phyloP scores from a whole-genome alignment of 2,797 vertebrate genomes.

The Dromococcyx pavoninus region DNA sequence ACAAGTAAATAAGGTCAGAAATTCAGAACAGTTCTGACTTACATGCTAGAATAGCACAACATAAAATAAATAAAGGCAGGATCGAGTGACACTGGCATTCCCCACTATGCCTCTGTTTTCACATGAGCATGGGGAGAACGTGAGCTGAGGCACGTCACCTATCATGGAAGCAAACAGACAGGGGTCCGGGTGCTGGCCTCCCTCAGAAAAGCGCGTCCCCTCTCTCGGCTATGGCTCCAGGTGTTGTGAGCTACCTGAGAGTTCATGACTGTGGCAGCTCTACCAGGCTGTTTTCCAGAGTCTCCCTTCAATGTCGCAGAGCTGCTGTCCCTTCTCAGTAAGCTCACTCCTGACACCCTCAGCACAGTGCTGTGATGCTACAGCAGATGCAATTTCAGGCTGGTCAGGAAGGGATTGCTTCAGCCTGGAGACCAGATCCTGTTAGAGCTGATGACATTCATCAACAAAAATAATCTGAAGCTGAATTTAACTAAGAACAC shows the following conservation, averaged over 20 bases:
- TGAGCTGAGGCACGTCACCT: neutral
- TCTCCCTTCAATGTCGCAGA: rapidly evolving
- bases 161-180: neutral
- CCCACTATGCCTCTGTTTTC: neutral
- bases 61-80: neutral
- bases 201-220: neutral
- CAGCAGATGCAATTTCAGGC: neutral
- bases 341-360: neutral
- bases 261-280: neutral
- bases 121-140: rapidly evolving
- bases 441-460: neutral
- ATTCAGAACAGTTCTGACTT: neutral
- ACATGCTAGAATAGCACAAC: neutral
- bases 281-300: neutral
- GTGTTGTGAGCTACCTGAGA: neutral
- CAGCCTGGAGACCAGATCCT: neutral
- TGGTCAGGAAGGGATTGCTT: neutral
- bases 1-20: neutral
- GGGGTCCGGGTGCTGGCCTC: neutral
- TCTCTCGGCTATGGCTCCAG: rapidly evolving
- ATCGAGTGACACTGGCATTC: no score
- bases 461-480: neutral
- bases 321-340: neutral
- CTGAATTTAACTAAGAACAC: neutral
- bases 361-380: neutral